Conservation (phyloP, 2,113 vertebrate species). For the Synchiropus splendidus region DNA sequence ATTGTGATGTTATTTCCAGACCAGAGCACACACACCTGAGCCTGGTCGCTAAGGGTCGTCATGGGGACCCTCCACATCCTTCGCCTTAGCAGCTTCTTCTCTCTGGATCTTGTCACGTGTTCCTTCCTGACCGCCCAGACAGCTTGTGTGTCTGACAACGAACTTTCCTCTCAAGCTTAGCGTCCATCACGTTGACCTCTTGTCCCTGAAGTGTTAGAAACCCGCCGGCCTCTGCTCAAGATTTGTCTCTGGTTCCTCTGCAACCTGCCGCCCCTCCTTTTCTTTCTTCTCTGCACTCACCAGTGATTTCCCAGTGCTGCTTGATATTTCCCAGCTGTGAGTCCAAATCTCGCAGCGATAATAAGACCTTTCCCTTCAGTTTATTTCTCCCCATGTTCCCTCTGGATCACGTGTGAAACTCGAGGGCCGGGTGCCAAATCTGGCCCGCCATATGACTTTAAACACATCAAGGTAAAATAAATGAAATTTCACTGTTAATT, state of each 20-base stretch:
- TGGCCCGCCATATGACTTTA: too few relatives aligned
- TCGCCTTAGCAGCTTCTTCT: conserved; percentile 7
- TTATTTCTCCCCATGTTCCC: too few relatives aligned
- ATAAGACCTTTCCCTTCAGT: too few relatives aligned
- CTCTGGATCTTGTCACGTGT: conserved; percentile 21
- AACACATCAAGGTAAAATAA: too few relatives aligned
- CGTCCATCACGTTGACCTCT: conserved; percentile 29
- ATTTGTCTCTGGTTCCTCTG: conserved; percentile 3
- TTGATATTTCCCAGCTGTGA: too few relatives aligned
- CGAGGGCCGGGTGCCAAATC: too few relatives aligned
- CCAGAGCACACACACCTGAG: conserved; percentile 44
- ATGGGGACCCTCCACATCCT: conserved; percentile 15
- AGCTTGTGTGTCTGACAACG: conserved; percentile 8
- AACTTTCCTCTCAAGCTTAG: conserved; percentile 25
- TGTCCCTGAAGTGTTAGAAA: conserved; percentile 33
- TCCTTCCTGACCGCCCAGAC: conserved; percentile 16
- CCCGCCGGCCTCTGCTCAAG: conserved; percentile 12
- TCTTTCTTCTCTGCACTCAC: background rate
- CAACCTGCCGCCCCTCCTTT: conserved; percentile 2
- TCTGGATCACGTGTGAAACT: too few relatives aligned
- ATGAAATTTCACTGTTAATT: too few relatives aligned
- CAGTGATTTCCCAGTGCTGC: conserved; percentile 3
- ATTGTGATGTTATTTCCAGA: conserved; percentile 31
- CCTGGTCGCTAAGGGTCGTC: conserved; percentile 25
- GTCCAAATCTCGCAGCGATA: too few relatives aligned